phyloP scores from a whole-genome alignment of 2,888 invertebrate species.

The Thysanoteuthis rhombus region DNA sequence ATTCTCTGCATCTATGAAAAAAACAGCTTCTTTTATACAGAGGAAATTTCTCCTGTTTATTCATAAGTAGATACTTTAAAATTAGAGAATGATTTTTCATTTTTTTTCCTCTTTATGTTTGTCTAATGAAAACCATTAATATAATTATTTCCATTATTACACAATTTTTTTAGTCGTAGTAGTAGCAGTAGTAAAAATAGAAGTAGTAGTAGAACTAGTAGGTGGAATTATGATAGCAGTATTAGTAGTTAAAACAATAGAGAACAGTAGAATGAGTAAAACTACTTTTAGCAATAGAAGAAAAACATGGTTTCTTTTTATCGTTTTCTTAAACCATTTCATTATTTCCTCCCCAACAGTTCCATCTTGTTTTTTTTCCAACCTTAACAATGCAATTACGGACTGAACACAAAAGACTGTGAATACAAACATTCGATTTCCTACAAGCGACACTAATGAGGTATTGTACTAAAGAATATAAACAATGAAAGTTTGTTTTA shows the following conservation, averaged over 20 bases:
- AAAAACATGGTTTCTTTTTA: neutral
- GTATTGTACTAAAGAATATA: neutral
- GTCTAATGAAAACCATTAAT: too few relatives aligned
- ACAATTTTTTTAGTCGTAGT: too few relatives aligned
- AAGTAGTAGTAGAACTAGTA: too few relatives aligned
- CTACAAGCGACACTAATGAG: slow-evolving; percentile 12
- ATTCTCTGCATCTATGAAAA: too few relatives aligned
- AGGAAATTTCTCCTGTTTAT: too few relatives aligned
- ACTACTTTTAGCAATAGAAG: neutral
- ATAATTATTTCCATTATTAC: too few relatives aligned
- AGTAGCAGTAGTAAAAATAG: too few relatives aligned
- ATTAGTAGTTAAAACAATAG: neutral
- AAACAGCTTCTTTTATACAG: too few relatives aligned
- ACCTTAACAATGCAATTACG: neutral
- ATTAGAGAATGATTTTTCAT: too few relatives aligned
- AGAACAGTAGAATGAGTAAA: neutral
- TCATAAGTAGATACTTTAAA: too few relatives aligned
- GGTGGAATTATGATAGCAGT: neutral
- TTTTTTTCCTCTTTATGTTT: too few relatives aligned
- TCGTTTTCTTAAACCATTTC: neutral
- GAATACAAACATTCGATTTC: neutral
- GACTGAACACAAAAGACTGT: neutral
- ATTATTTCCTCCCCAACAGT: neutral
- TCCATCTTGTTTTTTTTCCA: neutral
- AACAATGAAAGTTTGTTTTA: slow-evolving; percentile 12